These are phyloP conservation scores for Desoria tigrina DNA, from an alignment of 2,888 invertebrate genomes.

Conservation along the genomic window DNA sequence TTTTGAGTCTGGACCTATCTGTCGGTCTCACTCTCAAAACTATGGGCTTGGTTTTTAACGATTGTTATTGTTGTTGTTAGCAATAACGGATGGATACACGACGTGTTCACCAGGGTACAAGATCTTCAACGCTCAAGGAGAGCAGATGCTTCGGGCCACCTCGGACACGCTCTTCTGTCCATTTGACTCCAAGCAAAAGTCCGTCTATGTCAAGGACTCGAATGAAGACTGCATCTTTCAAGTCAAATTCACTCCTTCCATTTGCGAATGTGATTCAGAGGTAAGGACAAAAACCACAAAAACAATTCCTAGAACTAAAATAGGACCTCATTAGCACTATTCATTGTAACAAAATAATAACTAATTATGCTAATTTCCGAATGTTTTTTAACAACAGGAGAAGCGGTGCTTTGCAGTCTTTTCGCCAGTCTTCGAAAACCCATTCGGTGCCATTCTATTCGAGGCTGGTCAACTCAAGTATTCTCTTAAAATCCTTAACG, in stretches of 20 bases:
- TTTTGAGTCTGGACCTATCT: too few relatives aligned
- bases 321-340: too few relatives aligned
- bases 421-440: conserved; percentile 53
- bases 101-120: conserved; percentile 52
- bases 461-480: conserved; percentile 53
- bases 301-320: too few relatives aligned
- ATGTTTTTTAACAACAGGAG: conserved; percentile 36
- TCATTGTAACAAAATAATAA: neutral
- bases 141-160: conserved; percentile 50
- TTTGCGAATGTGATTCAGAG: conserved; percentile 54
- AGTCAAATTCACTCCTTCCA: conserved; percentile 53
- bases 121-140: conserved; percentile 51
- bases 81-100: conserved; percentile 38
- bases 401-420: conserved; percentile 53
- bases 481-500: conserved; percentile 53
- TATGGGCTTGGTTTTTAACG: too few relatives aligned
- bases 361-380: neutral
- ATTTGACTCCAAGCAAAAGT: conserved; percentile 53
- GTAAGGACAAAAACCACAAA: conserved; percentile 35
- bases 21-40: too few relatives aligned
- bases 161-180: conserved; percentile 53
- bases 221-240: conserved; percentile 53
- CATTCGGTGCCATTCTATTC: conserved; percentile 53
- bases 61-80: conserved; percentile 11
- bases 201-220: conserved; percentile 50